Conservation (phyloP, 2,888 invertebrate species). For the Antheraea yamamai region DNA sequence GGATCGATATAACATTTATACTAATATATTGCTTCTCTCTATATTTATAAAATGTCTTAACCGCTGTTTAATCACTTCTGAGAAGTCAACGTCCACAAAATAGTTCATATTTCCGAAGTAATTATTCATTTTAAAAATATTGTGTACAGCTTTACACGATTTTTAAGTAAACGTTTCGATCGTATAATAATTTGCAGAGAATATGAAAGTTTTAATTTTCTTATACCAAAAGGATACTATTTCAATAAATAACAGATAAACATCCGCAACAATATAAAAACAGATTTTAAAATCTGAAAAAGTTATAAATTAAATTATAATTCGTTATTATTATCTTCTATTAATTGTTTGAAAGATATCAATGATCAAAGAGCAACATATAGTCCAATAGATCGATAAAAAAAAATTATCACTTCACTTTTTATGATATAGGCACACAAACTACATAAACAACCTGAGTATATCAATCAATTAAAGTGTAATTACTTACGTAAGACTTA, state of each 20-base stretch:
- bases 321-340: not conserved
- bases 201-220: too few relatives aligned
- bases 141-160: too few relatives aligned
- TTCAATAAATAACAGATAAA: not conserved
- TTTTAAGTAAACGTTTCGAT: too few relatives aligned
- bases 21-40: not conserved
- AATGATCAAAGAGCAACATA: not conserved
- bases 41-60: not conserved
- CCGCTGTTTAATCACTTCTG: not conserved
- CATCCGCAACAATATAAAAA: not conserved
- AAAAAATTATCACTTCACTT: not conserved
- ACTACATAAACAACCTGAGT: not conserved
- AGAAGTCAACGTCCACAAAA: not conserved
- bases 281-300: not conserved
- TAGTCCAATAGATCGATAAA: not conserved
- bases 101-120: not conserved
- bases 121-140: not conserved
- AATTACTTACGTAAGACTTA: conserved; percentile 16
- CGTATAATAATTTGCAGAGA: too few relatives aligned
- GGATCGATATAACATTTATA: not conserved
- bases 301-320: too few relatives aligned
- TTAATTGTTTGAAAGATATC: not conserved
- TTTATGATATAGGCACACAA: not conserved
- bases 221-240: too few relatives aligned
- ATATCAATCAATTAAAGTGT: not conserved